Base-by-base conservation (phyloP, 2,113 vertebrate genomes). In the Garra rufa region DNA sequence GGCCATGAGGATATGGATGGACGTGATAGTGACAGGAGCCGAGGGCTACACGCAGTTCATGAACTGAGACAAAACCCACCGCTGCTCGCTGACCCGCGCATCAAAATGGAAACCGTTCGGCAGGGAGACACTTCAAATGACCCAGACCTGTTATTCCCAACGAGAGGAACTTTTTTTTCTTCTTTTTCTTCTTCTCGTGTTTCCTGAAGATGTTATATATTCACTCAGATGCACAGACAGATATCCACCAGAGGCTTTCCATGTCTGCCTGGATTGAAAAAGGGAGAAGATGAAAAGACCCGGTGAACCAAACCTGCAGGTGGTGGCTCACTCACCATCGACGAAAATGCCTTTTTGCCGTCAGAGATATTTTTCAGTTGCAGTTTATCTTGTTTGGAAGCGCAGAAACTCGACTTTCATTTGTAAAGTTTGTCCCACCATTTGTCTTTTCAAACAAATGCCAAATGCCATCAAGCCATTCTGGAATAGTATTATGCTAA, bases 1-100 rank as follows among this genome's bases (percentile, higher is more conserved):
- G 88, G 97, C 98, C 91, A 99, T 99, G 98, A 93, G 98, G 85
- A 99, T 99, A 88, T 99, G 98, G 98, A 99, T 99, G 98, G 98
- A 99, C 0, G 98, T 97, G 83, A 99, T 99, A 0, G 97, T 99
- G 83, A 99, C 98, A 0, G 98, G 98, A 17, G 97, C 98, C 0
- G 98, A 99, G 92, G 98, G 98, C 3, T 99, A 99, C 91, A 99
- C 98, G 0, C 98, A 99, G 92, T 99, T 99, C 92, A 94, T 97
- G 94, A 97, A 94, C 94, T 97, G 17, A 52, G 3, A 15, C 6
- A 2, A 1, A 19, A 67, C 77, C 3, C 8, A 11, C 50, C 57
- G 13, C 21, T 24, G 14, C 26, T 61, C 15, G 15, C 34, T 44
- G 28, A 43, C 34, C 24, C 79, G 28, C 48, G n/a, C 21, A 14